These are phyloP conservation scores for Gulo gulo DNA, from an alignment of 2,113 vertebrate species.

Conservation along the genomic window DNA sequence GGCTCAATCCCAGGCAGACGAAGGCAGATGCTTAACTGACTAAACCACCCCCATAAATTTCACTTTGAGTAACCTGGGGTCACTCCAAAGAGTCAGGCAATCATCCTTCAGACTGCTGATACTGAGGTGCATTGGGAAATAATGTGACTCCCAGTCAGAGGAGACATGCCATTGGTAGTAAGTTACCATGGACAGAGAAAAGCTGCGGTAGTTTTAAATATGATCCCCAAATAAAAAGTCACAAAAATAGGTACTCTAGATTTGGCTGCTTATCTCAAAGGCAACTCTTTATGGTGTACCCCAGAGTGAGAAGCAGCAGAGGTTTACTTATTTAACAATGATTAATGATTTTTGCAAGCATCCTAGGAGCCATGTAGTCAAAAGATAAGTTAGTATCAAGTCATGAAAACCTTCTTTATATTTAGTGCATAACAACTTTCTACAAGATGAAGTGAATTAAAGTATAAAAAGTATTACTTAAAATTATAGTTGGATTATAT, in stretches of 20 bases:
- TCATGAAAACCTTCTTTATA: constrained; percentile 10
- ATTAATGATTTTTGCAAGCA: constrained; percentile 6
- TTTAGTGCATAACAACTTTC: constrained; percentile 17
- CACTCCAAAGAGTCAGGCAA: not conserved
- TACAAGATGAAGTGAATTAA: not conserved
- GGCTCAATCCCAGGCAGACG: not conserved
- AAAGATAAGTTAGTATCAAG: not conserved
- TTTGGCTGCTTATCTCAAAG: not conserved
- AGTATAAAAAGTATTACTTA: constrained; percentile 24
- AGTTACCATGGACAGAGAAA: not conserved
- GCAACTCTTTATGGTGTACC: not conserved
- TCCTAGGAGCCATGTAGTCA: not conserved
- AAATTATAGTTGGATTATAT: constrained; percentile 45
- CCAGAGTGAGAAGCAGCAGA: not conserved
- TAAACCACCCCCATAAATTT: not conserved
- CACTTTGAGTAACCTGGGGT: not conserved
- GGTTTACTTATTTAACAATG: not conserved
- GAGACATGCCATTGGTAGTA: not conserved
- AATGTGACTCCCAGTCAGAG: not conserved
- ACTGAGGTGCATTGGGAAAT: not conserved
- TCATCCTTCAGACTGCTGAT: not conserved
- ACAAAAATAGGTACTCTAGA: not conserved
- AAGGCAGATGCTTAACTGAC: not conserved
- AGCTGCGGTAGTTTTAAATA: not conserved
- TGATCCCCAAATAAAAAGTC: not conserved